Conservation (phyloP, 2,797 vertebrate genomes). For the Discoglossus pictus region DNA sequence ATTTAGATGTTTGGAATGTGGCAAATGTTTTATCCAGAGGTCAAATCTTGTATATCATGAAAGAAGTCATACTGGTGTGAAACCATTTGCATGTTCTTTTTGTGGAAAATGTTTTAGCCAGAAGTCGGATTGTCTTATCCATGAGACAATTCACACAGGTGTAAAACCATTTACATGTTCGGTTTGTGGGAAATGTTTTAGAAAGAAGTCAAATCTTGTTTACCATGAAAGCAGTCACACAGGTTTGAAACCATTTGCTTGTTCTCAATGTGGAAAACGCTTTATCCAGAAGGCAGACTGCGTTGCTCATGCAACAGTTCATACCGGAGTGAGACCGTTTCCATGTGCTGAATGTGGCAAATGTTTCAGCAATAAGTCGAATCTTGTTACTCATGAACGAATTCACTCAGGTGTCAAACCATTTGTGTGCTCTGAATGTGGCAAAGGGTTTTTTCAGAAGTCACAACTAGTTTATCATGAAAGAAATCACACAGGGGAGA, state of each 20-base stretch:
- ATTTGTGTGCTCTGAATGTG: conserved; percentile 33
- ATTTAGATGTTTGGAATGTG: not conserved
- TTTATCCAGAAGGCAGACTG: not conserved
- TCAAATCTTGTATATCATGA: not conserved
- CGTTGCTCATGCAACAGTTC: not conserved
- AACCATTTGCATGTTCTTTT: no score
- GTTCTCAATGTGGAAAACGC: conserved; percentile 9
- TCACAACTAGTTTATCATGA: conserved; percentile 51
- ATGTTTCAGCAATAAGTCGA: not conserved
- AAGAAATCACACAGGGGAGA: conserved; percentile 28
- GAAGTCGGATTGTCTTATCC: no score
- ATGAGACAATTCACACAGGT: no score
- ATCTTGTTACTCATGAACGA: not conserved
- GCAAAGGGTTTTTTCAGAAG: conserved; percentile 54
- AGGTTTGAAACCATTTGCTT: not conserved
- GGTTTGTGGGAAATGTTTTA: not conserved
- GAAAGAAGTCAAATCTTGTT: not conserved
- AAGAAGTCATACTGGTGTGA: not conserved
- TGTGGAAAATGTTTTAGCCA: no score
- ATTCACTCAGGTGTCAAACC: conserved; percentile 12
- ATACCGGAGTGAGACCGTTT: conserved; percentile 17
- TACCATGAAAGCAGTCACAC: not conserved
- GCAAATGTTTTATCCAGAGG: not conserved
- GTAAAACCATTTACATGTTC: not conserved
- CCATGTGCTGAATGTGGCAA: conserved; percentile 10